Evolutionary conservation across 2,888 invertebrate species (phyloP).

Genomic region (Lysandra bellargus): DNA sequence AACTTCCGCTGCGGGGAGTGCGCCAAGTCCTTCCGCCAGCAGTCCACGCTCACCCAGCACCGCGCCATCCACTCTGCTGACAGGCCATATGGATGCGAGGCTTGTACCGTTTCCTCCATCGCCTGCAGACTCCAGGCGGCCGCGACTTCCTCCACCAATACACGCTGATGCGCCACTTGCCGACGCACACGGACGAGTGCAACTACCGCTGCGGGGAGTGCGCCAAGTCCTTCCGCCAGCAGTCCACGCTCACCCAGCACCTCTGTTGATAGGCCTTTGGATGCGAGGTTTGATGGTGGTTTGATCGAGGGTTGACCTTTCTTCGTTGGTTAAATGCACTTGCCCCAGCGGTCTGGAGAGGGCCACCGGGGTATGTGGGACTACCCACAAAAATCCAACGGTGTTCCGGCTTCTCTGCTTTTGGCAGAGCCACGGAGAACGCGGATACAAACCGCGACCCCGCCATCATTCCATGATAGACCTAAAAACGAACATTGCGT

Average conservation of each 20-base stretch:
- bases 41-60: conserved; percentile 88
- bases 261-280: conserved; percentile 86
- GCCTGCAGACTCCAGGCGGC: conserved; percentile 70
- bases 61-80: conserved; percentile 89
- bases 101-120: conserved; percentile 39
- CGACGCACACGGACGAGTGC: conserved; percentile 88
- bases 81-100: conserved; percentile 86
- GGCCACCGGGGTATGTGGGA: too few relatives aligned
- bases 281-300: conserved; percentile 76
- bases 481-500: too few relatives aligned
- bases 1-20: conserved; percentile 87
- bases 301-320: too few relatives aligned
- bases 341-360: too few relatives aligned
- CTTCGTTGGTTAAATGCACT: too few relatives aligned
- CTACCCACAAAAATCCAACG: too few relatives aligned
- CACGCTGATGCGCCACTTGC: conserved; percentile 87
- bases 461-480: too few relatives aligned
- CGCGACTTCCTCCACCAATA: conserved; percentile 89
- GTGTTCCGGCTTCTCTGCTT: too few relatives aligned
- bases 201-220: conserved; percentile 87
- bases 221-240: conserved; percentile 87
- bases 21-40: conserved; percentile 87
- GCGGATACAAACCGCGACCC: too few relatives aligned
- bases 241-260: conserved; percentile 88
- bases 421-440: too few relatives aligned